Percentiles rank a stretch among this genome's conserved stretches.
Evolutionary conservation across 2,797 vertebrate genomes (phyloP).

Genomic region (Crenuchus spilurus): DNA sequence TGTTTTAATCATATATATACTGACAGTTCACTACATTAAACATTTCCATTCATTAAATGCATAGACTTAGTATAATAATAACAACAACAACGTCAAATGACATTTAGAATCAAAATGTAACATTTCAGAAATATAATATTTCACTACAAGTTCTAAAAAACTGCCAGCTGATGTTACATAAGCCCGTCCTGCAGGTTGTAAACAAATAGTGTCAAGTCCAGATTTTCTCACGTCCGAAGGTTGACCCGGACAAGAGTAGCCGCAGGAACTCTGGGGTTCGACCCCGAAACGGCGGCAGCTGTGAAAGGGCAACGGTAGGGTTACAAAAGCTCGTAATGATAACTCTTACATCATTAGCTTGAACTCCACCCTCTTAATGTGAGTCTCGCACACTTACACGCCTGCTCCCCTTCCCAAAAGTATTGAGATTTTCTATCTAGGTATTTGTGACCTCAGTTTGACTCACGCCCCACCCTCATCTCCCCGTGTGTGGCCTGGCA

Average conservation of each 20-base stretch:
- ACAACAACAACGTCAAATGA: too few relatives aligned
- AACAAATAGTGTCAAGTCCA: neutral
- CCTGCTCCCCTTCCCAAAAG: conserved; percentile 71
- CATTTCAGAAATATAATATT: too few relatives aligned
- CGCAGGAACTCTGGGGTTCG: conserved; percentile 68
- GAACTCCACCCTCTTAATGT: conserved; percentile 44
- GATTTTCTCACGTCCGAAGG: conserved; percentile 68
- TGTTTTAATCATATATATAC: too few relatives aligned
- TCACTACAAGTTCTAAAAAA: too few relatives aligned
- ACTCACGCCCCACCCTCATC: conserved; percentile 73
- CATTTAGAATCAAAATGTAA: too few relatives aligned
- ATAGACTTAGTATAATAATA: too few relatives aligned
- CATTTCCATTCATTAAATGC: too few relatives aligned
- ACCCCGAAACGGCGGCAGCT: conserved; percentile 68
- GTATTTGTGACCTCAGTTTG: conserved; percentile 79
- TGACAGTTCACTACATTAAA: too few relatives aligned
- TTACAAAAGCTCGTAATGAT: conserved; percentile 68
- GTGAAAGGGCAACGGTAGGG: conserved; percentile 70
- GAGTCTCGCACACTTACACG: conserved; percentile 41
- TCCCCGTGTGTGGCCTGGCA: conserved; percentile 75
- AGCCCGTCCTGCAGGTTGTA: neutral
- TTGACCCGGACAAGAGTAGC: conserved; percentile 64
- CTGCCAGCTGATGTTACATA: neutral
- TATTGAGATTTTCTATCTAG: conserved; percentile 79
- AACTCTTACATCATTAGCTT: conserved; percentile 62